Base-by-base conservation (phyloP, 1,140 invertebrate genomes). In the Diabrotica undecimpunctata region DNA sequence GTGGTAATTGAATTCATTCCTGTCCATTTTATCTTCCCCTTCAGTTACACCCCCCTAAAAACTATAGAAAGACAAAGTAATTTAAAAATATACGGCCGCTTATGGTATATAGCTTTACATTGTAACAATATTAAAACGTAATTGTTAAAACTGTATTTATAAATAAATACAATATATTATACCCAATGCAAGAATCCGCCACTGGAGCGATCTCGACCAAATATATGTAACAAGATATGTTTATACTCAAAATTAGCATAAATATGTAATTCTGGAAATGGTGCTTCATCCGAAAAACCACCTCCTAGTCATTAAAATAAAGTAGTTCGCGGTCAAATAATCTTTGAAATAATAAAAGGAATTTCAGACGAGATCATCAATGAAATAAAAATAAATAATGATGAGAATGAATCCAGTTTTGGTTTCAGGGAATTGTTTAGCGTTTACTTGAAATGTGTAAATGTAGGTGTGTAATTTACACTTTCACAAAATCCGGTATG, bases 401-500 rank as follows among this genome's bases (percentile, higher is more conserved):
- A n/a, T 6, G 41, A 46, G 41, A 46, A 25, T 6, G 41, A 10
- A n/a, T 46, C 41, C 41, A 46, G 41, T 46, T 46, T 46, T 46
- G 8, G n/a, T 46, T 46, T 46, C 41, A 46, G 41, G 41, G 41
- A 46, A 46, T 10, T n/a, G 41, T 46, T 46, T 46, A 5, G 8
- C 8, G 41, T 46, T 46, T 10, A 46, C 41, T 8, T 46, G 8
- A 8, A 5, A 46, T 46, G 41, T 8, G 41, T 46, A 46, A 46
- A 46, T 46, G 41, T 46, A 46, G 41, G 41, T 46, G 41, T 46
- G 41, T 46, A n/a, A 25, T 25, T 46, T 10, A n/a, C n/a, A 46
- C 41, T 46, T 46, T 46, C 41, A 46, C 41, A 46, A 46, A 46
- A 46, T 46, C 41, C 41, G 41, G 41, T 46, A 46, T 46, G 41